phyloP scores from a whole-genome alignment of 2,113 vertebrate species.

The Zosterops borbonicus region DNA sequence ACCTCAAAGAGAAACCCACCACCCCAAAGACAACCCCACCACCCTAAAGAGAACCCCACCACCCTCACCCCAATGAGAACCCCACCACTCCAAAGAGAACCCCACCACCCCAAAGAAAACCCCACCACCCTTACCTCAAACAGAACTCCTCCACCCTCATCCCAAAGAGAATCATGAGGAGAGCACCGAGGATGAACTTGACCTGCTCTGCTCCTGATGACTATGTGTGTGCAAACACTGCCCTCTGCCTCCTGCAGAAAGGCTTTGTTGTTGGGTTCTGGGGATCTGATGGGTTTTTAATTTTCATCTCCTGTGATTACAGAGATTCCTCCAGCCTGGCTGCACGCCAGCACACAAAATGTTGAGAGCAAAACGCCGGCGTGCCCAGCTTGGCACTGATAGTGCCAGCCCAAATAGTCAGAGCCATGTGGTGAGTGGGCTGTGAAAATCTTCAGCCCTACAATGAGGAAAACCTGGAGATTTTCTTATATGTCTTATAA shows the following conservation, averaged over 20 bases:
- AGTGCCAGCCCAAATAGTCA: neutral
- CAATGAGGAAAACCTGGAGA: neutral
- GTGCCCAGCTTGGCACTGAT: neutral
- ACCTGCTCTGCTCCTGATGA: accelerated
- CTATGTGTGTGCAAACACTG: slow-evolving; percentile 52
- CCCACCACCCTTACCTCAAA: neutral
- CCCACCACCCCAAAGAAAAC: neutral
- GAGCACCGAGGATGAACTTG: neutral
- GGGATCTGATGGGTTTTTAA: neutral
- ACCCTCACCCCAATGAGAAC: too few species aligned
- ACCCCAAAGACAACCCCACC: too few species aligned
- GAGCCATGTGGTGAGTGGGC: neutral
- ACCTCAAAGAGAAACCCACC: too few species aligned
- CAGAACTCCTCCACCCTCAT: neutral
- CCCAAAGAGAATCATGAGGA: neutral
- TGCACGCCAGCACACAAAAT: neutral
- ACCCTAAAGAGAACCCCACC: too few species aligned
- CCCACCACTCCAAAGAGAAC: neutral
- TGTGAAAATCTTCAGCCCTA: neutral
- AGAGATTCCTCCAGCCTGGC: neutral
- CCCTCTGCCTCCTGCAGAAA: slow-evolving; percentile 61
- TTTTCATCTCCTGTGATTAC: neutral
- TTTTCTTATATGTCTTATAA: neutral
- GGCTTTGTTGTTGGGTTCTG: neutral
- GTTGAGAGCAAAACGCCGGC: accelerated